Evolutionary conservation across 2,888 invertebrate genomes (phyloP), one percentile per base, ranked within the genome.

Genomic region (Emmelina monodactyla): DNA sequence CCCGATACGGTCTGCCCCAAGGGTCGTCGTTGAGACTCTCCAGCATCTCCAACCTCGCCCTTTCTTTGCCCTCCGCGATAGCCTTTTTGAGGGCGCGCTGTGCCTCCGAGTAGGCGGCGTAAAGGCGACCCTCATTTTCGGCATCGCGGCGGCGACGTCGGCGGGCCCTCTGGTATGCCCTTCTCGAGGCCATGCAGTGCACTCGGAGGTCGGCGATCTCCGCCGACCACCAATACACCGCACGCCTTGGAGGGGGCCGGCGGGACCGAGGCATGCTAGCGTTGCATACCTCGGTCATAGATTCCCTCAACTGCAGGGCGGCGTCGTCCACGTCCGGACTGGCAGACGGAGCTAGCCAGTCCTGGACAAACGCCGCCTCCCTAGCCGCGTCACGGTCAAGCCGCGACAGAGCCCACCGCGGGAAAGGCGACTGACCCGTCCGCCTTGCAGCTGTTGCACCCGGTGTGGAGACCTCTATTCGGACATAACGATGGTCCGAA

Each of bases 151-250:
- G n/a, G 1, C 19, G 10, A 9, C 40, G 30, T 10, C 40, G 16
- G 1, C 45, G 37, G 15, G 28, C 34, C 2, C 38, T n/a, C 3
- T 30, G 30, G 28, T 37, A 40, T 11, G 28, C 33, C 25, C 44
- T 34, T 7, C 44, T 25, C 6, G 34, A 32, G 0, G 13, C 16
- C 10, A 33, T 31, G 16, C 44, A 40, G 0, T 22, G 28, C 1
- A 1, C 9, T 1, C 44, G 42, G 2, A 44, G 34, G 1, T 14
- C 13, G 4, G 37, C 25, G 2, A 43, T 14, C 16, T 42, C 43
- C 14, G 31, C 16, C 2, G 40, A 35, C 44, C 44, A 46, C 46
- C 46, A 42, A 14, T 40, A 39, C 3, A 44, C 42, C 10, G 10
- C 16, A 1, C 29, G 22, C 1, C 16, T 13, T 0, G 32, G 31